Percentiles rank a stretch among this genome's conserved stretches.
Evolutionary conservation across 2,888 invertebrate genomes (phyloP).

Genomic region (Cryptocheilus praepositus): DNA sequence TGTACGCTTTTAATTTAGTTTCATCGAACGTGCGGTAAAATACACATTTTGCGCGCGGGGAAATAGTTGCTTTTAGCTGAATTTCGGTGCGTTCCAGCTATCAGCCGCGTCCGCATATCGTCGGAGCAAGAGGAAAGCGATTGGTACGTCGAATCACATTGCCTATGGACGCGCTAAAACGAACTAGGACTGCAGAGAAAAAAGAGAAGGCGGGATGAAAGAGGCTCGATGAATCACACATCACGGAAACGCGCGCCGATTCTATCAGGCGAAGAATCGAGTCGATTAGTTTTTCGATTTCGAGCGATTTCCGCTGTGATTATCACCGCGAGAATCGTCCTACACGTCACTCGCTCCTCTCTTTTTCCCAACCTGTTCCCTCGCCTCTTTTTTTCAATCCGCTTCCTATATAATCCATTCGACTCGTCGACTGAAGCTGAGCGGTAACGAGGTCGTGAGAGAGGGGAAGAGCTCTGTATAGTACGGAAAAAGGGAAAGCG

Average conservation of each 20-base stretch:
- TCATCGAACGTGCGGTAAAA: too few relatives aligned
- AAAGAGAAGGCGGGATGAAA: neutral
- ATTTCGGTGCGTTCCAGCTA: too few relatives aligned
- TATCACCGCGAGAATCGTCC: slow-evolving; percentile 23
- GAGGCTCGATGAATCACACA: neutral
- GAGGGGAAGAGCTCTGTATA: slow-evolving; percentile 15
- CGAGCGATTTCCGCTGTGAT: slow-evolving; percentile 39
- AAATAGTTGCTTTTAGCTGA: too few relatives aligned
- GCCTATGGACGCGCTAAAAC: neutral
- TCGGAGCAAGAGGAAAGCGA: too few relatives aligned
- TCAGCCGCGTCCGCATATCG: too few relatives aligned
- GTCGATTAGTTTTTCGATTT: slow-evolving; percentile 51
- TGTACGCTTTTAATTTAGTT: too few relatives aligned
- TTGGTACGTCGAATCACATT: too few relatives aligned
- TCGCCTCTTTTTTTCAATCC: slow-evolving; percentile 24
- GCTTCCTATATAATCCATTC: slow-evolving; percentile 31
- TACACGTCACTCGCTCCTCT: neutral
- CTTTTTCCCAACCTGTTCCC: neutral
- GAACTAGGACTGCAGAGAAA: neutral
- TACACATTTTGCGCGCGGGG: too few relatives aligned
- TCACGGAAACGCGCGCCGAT: slow-evolving; percentile 3
- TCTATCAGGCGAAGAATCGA: slow-evolving; percentile 35
- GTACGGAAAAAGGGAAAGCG: slow-evolving; percentile 14
- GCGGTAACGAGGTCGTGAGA: slow-evolving; percentile 14
- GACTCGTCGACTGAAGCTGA: slow-evolving; percentile 18